These are phyloP conservation scores for Plemyria rubiginata DNA, from an alignment of 2,888 invertebrate genomes.

Conservation along the genomic window DNA sequence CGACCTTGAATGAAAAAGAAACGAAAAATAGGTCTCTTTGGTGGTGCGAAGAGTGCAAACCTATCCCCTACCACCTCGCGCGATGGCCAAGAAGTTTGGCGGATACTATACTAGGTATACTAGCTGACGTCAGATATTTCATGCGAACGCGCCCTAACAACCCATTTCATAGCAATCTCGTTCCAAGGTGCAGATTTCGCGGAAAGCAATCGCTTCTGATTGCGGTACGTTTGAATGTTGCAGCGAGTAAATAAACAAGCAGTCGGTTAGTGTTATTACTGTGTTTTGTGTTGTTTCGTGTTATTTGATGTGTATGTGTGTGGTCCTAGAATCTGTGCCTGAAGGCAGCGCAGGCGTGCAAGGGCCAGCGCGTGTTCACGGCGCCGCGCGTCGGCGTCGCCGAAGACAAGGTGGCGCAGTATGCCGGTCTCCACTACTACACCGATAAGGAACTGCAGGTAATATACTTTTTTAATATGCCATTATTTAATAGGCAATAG, in stretches of 20 bases:
- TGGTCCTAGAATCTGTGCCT: slow-evolving; percentile 96
- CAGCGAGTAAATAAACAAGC: slow-evolving; percentile 54
- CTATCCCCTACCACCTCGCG: too few species aligned
- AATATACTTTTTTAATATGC: too few species aligned
- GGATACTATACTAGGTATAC: not conserved
- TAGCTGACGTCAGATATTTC: not conserved
- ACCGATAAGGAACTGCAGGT: slow-evolving; percentile 96
- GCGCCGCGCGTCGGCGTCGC: slow-evolving; percentile 95
- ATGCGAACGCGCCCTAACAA: slow-evolving; percentile 15
- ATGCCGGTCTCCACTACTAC: slow-evolving; percentile 96
- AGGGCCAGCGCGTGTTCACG: slow-evolving; percentile 91
- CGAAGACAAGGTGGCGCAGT: slow-evolving; percentile 96
- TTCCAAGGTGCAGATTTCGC: slow-evolving; percentile 48
- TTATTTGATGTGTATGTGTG: slow-evolving; percentile 66
- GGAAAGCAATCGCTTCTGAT: slow-evolving; percentile 54
- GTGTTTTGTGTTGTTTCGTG: slow-evolving; percentile 57
- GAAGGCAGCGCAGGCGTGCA: slow-evolving; percentile 94
- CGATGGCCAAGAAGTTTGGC: too few species aligned
- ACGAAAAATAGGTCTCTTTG: too few species aligned
- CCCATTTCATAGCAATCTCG: slow-evolving; percentile 45
- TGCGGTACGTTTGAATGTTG: slow-evolving; percentile 51
- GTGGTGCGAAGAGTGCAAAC: too few species aligned
- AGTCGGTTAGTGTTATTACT: slow-evolving; percentile 56
- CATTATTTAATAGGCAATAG: too few species aligned
- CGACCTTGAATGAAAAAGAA: too few species aligned